Evolutionary conservation across 2,113 vertebrate genomes (phyloP).

Genomic region (Campylomormyrus tamandua): DNA sequence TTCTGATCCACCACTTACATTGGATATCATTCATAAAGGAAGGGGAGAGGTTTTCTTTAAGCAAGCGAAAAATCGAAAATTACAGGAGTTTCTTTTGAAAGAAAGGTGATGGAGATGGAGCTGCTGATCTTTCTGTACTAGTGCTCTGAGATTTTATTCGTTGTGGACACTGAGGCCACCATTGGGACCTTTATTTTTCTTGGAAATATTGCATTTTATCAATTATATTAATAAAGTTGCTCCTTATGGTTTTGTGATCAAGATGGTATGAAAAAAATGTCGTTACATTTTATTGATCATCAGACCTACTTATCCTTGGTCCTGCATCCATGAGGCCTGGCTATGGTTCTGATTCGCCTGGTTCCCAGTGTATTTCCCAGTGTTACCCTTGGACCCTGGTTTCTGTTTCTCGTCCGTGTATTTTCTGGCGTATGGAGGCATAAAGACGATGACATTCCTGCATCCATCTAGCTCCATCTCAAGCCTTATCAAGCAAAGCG

Average conservation of each 20-base stretch:
- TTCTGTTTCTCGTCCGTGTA: neutral
- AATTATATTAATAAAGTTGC: conserved; percentile 18
- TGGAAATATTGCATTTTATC: conserved; percentile 28
- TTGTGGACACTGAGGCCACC: neutral
- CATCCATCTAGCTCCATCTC: neutral
- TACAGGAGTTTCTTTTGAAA: neutral
- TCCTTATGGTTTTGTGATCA: conserved; percentile 33
- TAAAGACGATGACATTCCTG: neutral
- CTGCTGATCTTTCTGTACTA: neutral
- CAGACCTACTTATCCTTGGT: conserved; percentile 27
- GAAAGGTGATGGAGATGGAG: neutral
- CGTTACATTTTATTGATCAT: conserved; percentile 45
- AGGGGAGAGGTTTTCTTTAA: neutral
- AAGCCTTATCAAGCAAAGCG: neutral
- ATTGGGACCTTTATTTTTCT: neutral
- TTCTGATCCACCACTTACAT: neutral
- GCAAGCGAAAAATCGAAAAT: neutral
- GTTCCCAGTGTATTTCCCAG: neutral
- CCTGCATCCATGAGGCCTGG: conserved; percentile 33
- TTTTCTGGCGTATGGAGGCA: neutral
- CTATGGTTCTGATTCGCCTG: conserved; percentile 10
- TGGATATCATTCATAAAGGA: neutral
- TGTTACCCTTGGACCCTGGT: neutral
- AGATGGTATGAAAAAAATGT: conserved; percentile 33
- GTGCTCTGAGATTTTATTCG: neutral